Conservation (phyloP, 1,140 invertebrate genomes). For the Aphelinus atriplicis region DNA sequence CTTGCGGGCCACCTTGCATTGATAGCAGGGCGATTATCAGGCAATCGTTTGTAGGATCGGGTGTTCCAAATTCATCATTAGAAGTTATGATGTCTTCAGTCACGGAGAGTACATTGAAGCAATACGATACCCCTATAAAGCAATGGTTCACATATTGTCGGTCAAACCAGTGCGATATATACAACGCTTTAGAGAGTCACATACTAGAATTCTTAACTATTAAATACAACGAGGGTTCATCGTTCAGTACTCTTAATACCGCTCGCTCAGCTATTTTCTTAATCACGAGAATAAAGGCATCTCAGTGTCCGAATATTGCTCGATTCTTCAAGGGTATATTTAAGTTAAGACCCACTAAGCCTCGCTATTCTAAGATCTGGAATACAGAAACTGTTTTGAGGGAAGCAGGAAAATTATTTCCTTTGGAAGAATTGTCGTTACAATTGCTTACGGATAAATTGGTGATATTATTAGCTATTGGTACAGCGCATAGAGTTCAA, state of each 20-base stretch:
- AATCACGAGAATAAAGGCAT: constrained; percentile 5
- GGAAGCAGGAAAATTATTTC: constrained; percentile 5
- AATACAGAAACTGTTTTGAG: constrained; percentile 32
- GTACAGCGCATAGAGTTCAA: constrained; percentile 41
- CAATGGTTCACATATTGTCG: not conserved
- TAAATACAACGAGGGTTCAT: constrained; percentile 7
- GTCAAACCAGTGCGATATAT: no score
- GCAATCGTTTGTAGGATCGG: not conserved
- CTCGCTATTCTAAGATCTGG: constrained; percentile 33
- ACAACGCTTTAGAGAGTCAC: no score
- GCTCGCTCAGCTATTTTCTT: constrained; percentile 22
- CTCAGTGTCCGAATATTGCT: not conserved
- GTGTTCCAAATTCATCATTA: not conserved
- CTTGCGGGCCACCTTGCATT: not conserved
- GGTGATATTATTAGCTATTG: constrained; percentile 38
- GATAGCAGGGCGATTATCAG: not conserved
- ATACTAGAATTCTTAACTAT: no score
- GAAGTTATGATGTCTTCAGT: not conserved
- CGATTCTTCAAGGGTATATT: constrained; percentile 30
- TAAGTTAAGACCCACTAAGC: constrained; percentile 32
- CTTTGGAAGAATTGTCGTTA: constrained; percentile 10
- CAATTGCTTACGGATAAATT: not conserved
- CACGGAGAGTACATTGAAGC: not conserved
- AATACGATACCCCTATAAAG: not conserved
- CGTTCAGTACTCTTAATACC: constrained; percentile 33